Evolutionary conservation across 2,113 vertebrate genomes (phyloP).

Genomic region (Amblyornis subalaris): DNA sequence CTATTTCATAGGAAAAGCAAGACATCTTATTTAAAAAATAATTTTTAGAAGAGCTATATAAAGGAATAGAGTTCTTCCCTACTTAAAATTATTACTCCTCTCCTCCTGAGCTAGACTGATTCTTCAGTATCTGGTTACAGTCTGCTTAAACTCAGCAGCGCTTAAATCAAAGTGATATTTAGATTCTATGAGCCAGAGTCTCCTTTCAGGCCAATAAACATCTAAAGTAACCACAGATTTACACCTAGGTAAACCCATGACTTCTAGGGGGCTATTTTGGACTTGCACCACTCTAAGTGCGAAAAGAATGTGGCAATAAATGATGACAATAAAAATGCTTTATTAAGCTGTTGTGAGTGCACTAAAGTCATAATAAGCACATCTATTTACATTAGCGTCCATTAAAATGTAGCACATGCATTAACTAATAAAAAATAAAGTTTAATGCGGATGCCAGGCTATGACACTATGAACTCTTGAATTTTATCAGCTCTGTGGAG

Average conservation of each 20-base stretch:
- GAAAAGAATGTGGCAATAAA: conserved; percentile 57
- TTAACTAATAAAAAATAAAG: conserved; percentile 32
- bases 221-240: conserved; percentile 57
- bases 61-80: background rate
- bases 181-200: conserved; percentile 7
- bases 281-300: conserved; percentile 13
- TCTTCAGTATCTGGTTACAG: conserved; percentile 35
- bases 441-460: conserved; percentile 21
- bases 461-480: conserved; percentile 25
- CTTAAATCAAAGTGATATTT: conserved; percentile 55
- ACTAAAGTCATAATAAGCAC: conserved; percentile 47
- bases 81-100: background rate
- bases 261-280: conserved; percentile 31
- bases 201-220: conserved; percentile 39
- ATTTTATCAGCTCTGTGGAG: conserved; percentile 37
- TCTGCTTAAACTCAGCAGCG: conserved; percentile 3
- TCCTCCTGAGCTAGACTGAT: background rate
- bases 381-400: conserved; percentile 54
- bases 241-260: conserved; percentile 40
- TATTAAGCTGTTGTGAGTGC: conserved; percentile 43
- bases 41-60: background rate
- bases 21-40: background rate
- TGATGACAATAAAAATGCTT: conserved; percentile 58
- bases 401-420: conserved; percentile 20
- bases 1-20: background rate